Evolutionary conservation across 2,888 invertebrate species (phyloP).

Genomic region (Eulithis testata): DNA sequence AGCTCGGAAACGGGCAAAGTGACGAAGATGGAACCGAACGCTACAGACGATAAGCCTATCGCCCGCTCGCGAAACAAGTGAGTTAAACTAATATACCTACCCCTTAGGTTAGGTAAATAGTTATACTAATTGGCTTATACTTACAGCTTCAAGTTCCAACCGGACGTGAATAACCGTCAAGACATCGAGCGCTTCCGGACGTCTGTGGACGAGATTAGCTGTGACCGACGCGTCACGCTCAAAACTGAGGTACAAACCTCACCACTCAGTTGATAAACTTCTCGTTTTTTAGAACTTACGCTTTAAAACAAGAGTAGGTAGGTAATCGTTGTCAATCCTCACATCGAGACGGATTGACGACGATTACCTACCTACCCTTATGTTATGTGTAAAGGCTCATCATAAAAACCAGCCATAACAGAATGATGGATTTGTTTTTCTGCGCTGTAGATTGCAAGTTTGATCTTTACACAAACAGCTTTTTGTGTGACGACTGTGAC

Average conservation of each 20-base stretch:
- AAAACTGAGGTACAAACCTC: conserved; percentile 21
- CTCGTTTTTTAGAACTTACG: too few relatives aligned
- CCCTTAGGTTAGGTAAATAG: too few relatives aligned
- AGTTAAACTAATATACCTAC: background rate
- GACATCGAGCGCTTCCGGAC: conserved; percentile 69
- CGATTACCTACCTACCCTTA: too few relatives aligned
- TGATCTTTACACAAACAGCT: too few relatives aligned
- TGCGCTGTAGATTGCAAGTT: too few relatives aligned
- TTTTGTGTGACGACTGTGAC: too few relatives aligned
- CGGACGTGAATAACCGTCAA: conserved; percentile 53
- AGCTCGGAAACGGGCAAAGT: conserved; percentile 50
- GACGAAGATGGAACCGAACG: background rate
- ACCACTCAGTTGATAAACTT: background rate
- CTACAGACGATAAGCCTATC: conserved; percentile 42
- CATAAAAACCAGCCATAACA: too few relatives aligned
- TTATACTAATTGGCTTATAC: background rate
- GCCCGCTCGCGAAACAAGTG: conserved; percentile 46
- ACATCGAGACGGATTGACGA: too few relatives aligned
- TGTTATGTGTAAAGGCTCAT: too few relatives aligned
- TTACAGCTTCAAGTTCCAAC: conserved; percentile 70
- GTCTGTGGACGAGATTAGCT: conserved; percentile 67
- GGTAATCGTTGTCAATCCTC: too few relatives aligned
- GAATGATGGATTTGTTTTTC: too few relatives aligned
- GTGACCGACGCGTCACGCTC: conserved; percentile 50
- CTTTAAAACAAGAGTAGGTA: too few relatives aligned